Evolutionary conservation across 2,797 vertebrate genomes (phyloP), one percentile per base, ranked within the genome.

Genomic region (Mus caroli): DNA sequence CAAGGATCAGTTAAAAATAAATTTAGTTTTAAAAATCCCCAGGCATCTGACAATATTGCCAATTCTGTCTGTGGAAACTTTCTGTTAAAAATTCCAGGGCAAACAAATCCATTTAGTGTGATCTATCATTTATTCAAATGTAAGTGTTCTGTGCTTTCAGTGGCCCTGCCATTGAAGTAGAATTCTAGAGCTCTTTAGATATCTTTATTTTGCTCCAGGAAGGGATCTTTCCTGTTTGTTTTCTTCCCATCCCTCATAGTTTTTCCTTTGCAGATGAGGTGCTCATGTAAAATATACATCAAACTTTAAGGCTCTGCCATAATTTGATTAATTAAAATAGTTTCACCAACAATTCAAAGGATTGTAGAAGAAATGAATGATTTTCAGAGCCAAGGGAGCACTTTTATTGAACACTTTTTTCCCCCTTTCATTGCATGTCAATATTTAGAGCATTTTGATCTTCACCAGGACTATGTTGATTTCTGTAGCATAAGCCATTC

Each of bases 321-420:
- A 93, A 60, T 90, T 52, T 85, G 60, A 96, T 84, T 89, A 75
- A 92, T 82, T 76, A 85, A 34, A 94, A 86, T 28, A 62, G 26
- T 34, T 94, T 92, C 64, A 82, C 37, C 89, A 24, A 91, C 20
- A 89, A 58, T 88, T 90, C 64, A 80, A 73, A 92, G 69, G 88
- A n/a, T 64, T 94, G 34, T 11, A 83, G 34, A 82, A 87, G 58
- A 91, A 22, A 91, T 31, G 64, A 50, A 93, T 84, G 58, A 87
- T 94, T 15, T 71, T 71, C 60, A 75, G 73, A 90, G 22, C 1
- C 64, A 88, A 86, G 77, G 34, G 10, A 94, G 10, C 69, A 76
- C 86, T 94, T 94, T 95, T 73, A 56, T 43, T 75, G 20, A 40
- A 75, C 10, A 50, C 67, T 76, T 50, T 50, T 96, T 60, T 77